phyloP scores from a whole-genome alignment of 2,113 vertebrate genomes.

The Indicator indicator region DNA sequence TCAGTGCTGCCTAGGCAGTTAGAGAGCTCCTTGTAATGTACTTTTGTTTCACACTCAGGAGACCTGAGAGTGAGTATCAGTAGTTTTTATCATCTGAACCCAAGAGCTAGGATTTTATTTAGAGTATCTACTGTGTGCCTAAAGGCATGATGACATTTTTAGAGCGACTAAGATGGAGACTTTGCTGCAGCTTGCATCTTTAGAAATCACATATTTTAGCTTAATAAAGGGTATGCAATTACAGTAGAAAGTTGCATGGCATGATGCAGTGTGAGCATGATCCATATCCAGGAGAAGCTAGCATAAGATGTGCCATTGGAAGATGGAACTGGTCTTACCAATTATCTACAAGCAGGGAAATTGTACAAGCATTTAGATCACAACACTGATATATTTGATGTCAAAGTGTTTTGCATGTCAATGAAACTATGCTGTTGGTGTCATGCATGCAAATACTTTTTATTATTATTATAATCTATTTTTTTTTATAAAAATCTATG shows the following conservation, averaged over 20 bases:
- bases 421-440: not conserved
- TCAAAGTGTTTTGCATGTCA: not conserved
- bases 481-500: not conserved
- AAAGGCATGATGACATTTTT: not conserved
- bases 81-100: conserved; percentile 14
- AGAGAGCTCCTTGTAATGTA: not conserved
- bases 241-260: not conserved
- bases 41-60: conserved; percentile 19
- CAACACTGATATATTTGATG: not conserved
- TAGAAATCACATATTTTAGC: conserved; percentile 4
- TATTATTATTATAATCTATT: not conserved
- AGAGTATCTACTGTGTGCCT: not conserved
- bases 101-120: not conserved
- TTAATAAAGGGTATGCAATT: not conserved
- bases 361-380: not conserved
- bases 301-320: not conserved
- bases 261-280: not conserved
- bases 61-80: not conserved
- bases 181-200: not conserved
- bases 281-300: not conserved
- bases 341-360: not conserved
- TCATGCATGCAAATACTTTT: not conserved
- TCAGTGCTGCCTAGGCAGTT: not conserved
- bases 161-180: not conserved
- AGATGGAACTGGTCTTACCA: not conserved